Conservation (phyloP, 1,140 invertebrate species). For the Drosophila ambigua region DNA sequence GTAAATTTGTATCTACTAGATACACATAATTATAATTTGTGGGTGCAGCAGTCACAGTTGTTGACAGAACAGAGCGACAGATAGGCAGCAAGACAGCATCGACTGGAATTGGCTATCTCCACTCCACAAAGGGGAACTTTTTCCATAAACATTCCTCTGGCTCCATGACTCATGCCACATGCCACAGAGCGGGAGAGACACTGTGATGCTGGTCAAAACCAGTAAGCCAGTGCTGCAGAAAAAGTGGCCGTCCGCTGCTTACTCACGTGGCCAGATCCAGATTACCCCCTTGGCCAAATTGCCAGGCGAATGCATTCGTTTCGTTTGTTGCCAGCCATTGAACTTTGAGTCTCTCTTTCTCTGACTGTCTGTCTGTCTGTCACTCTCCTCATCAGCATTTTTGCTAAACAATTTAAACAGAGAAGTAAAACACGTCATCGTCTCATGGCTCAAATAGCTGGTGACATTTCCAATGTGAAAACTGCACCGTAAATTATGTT, state of each 20-base stretch:
- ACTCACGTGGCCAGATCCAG: conserved; percentile 41
- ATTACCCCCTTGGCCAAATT: conserved; percentile 34
- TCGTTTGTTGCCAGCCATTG: conserved; percentile 54
- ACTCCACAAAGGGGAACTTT: conserved; percentile 16
- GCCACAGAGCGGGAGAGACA: not conserved
- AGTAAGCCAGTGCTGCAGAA: conserved; percentile 50
- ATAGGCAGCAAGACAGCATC: too few species aligned
- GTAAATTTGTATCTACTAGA: conserved; percentile 60
- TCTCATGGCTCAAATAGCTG: conserved; percentile 28
- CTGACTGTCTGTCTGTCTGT: conserved; percentile 20
- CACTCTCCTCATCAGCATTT: conserved; percentile 41
- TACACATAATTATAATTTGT: conserved; percentile 59
- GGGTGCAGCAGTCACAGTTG: conserved; percentile 48
- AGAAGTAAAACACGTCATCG: conserved; percentile 54
- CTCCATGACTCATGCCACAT: conserved; percentile 52
- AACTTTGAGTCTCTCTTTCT: conserved; percentile 52
- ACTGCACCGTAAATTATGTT: conserved; percentile 47
- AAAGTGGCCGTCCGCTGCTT: conserved; percentile 25
- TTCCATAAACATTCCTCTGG: conserved; percentile 57
- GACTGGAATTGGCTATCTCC: conserved; percentile 29
- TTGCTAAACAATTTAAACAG: conserved; percentile 2
- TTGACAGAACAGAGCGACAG: conserved; percentile 46
- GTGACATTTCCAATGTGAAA: conserved; percentile 60
- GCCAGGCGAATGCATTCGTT: conserved; percentile 52
- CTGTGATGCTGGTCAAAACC: conserved; percentile 64